Evolutionary conservation across 2,113 vertebrate species (phyloP).

Genomic region (Anas platyrhynchos): DNA sequence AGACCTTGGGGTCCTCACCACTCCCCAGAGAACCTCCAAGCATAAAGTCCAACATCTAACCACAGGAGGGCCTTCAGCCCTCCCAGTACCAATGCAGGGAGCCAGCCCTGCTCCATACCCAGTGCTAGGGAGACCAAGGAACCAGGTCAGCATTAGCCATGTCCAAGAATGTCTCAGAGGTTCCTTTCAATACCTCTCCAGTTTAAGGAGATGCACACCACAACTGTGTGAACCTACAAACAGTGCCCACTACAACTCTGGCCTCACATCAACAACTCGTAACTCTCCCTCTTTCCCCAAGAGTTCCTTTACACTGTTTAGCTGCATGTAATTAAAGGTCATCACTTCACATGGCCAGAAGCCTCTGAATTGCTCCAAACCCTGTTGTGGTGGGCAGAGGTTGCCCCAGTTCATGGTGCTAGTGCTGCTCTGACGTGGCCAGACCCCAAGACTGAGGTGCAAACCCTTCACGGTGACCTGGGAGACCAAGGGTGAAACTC

Average conservation of each 20-base stretch:
- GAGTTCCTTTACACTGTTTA: neutral
- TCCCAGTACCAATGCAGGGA: accelerated
- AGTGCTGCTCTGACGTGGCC: neutral
- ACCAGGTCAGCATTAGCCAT: neutral
- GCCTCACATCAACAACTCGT: neutral
- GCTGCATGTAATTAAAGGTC: neutral
- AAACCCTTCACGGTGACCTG: neutral
- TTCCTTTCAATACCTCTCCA: neutral
- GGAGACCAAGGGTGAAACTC: neutral
- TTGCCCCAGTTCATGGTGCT: neutral
- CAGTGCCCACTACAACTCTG: accelerated
- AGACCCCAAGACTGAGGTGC: neutral
- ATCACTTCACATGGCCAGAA: neutral
- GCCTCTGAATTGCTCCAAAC: neutral
- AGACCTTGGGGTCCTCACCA: accelerated
- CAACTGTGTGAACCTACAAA: neutral
- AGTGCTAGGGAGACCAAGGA: neutral
- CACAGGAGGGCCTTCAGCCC: neutral
- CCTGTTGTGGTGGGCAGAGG: neutral
- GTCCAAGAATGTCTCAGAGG: neutral
- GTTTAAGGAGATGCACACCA: neutral
- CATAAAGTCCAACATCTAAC: neutral
- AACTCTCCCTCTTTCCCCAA: neutral
- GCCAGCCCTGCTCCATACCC: neutral
- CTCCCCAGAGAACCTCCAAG: neutral